Base-by-base conservation (phyloP, 1,140 invertebrate genomes). In the Lepidurus packardi region DNA sequence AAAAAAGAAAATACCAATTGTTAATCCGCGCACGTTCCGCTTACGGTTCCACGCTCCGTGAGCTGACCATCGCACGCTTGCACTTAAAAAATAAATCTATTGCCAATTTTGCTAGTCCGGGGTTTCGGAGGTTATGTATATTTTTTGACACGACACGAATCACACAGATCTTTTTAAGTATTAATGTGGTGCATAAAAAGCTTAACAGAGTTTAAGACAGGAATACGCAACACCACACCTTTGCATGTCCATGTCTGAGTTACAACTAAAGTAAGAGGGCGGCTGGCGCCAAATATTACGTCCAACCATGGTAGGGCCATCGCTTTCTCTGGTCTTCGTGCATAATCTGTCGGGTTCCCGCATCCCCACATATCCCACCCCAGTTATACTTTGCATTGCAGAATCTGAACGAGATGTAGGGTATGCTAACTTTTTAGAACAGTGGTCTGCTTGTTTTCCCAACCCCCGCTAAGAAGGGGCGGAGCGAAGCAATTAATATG, bases 211-310 rank as follows among this genome's bases (percentile, higher is more conserved):
- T 9, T 7, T 65, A 65, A 65, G 21, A 65, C 9, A 21, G 13
- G 13, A 65, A 21, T 65, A n/a, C 53, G 16, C 53, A 13, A 13
- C n/a, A 16, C 53, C 16, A 65, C 13, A 65, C 53, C 53, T 9
- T 65, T 65, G 34, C 53, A 65, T 7, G 53, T 16, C 53, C 53
- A 65, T 16, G 53, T 65, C 53, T 65, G 45, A 65, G 53, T 65
- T 65, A 65, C 53, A 21, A 65, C 53, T 65, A 65, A 65, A 13
- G 7, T 21, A 21, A 65, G 21, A 9, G 53, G 53, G 53, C 53
- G 53, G 8, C 53, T 65, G 53, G 53, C 53, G 53, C 53, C 53
- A 65, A 65, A 65, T 65, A 65, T 65, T 65, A 65, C 53, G 53
- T 65, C 13, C 53, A 16, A 65, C 53, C 53, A 65, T 65, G 53